These are phyloP conservation scores for Anguilla obscura DNA, from an alignment of 2,797 vertebrate species.

Conservation along the genomic window DNA sequence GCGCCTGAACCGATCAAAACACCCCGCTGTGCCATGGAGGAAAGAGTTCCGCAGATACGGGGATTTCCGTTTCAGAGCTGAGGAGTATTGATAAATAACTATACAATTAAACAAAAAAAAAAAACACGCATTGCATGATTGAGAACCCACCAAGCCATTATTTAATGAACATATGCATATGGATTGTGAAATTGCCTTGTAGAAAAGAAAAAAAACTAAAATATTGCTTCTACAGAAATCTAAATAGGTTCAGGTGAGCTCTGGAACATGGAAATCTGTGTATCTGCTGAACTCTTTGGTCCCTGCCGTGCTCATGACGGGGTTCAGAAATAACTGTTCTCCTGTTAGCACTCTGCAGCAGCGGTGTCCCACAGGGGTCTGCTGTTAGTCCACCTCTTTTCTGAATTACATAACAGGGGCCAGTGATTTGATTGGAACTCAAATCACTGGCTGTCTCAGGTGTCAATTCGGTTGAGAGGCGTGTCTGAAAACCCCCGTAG, in stretches of 20 bases:
- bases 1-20: neutral
- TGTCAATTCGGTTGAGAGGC: conserved; percentile 15
- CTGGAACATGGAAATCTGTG: neutral
- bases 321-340: neutral
- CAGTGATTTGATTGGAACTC: neutral
- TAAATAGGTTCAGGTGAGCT: neutral
- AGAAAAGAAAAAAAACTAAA: neutral
- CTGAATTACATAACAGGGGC: neutral
- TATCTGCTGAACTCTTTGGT: neutral
- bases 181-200: neutral
- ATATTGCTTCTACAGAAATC: neutral
- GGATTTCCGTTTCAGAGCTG: neutral
- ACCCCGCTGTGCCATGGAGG: neutral
- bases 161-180: neutral
- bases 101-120: neutral
- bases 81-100: neutral
- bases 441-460: neutral
- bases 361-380: neutral
- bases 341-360: neutral
- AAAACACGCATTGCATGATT: neutral
- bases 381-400: neutral
- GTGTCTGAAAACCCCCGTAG: neutral
- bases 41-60: neutral
- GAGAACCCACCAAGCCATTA: neutral
- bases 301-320: neutral